These are phyloP conservation scores for Saiga tatarica DNA, from an alignment of 2,113 vertebrate species.

Conservation along the genomic window DNA sequence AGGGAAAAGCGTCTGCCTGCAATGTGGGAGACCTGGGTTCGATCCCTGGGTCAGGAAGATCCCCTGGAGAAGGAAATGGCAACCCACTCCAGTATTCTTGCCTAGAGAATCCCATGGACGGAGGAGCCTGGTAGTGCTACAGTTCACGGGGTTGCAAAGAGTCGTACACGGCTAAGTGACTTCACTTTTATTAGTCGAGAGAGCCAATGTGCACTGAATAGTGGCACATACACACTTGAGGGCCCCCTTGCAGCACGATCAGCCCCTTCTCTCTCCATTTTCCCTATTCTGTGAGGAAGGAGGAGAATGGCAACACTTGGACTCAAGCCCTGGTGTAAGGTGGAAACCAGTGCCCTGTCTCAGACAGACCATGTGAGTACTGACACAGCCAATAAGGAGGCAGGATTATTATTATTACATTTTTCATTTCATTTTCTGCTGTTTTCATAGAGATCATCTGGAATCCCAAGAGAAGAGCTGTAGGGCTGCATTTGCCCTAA, in stretches of 20 bases:
- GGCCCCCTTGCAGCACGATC: no score
- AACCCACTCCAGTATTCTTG: not conserved
- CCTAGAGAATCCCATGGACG: not conserved
- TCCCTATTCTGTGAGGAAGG: not conserved
- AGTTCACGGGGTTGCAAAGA: not conserved
- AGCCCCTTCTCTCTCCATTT: not conserved
- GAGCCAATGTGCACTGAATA: not conserved
- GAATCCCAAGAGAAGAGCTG: not conserved
- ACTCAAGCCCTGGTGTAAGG: not conserved
- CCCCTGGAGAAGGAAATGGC: not conserved
- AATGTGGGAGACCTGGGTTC: not conserved
- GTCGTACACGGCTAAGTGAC: rapidly evolving
- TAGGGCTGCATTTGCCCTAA: not conserved
- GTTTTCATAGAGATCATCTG: not conserved
- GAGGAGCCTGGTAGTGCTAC: not conserved
- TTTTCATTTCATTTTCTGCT: not conserved
- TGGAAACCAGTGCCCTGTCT: not conserved
- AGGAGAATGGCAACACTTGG: not conserved
- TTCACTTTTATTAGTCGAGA: not conserved
- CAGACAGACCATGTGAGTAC: no score
- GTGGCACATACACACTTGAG: not conserved
- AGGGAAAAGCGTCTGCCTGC: not conserved
- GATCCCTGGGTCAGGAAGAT: not conserved
- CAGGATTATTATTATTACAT: not conserved
- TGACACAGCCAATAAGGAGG: not conserved